Percentiles rank a stretch among this genome's conserved stretches.
Conservation (phyloP, 92 coral and sea anemone species). For the Phenganax subtilis region DNA sequence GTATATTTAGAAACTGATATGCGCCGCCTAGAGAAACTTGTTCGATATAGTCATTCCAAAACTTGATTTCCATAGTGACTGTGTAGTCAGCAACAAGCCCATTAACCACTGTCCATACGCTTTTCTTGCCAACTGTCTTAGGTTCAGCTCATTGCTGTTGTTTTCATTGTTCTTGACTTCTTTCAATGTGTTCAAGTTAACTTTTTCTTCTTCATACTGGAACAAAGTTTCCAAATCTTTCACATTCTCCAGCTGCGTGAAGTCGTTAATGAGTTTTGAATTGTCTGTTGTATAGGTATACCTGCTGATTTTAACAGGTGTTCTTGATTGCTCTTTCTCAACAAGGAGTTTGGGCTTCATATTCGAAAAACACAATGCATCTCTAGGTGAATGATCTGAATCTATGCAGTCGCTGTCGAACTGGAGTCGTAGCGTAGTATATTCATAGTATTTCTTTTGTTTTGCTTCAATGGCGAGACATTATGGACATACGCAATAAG, state of each 20-base stretch:
- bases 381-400: background rate
- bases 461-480: too few relatives aligned
- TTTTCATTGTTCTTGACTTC: constrained; percentile 20
- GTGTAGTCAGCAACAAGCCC: constrained; percentile 46
- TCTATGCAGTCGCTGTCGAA: too few relatives aligned
- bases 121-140: constrained; percentile 43
- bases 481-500: too few relatives aligned
- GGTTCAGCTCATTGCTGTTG: constrained; percentile 17
- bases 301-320: constrained; percentile 46
- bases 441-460: too few relatives aligned
- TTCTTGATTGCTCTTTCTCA: constrained; percentile 43
- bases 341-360: constrained; percentile 42
- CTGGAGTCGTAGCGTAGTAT: too few relatives aligned
- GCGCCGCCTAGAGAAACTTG: constrained; percentile 49
- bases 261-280: constrained; percentile 52
- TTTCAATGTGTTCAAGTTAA: constrained; percentile 16
- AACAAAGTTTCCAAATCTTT: constrained; percentile 47
- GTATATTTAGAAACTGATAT: constrained; percentile 55
- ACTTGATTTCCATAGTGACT: constrained; percentile 47
- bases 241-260: constrained; percentile 41
- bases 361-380: constrained; percentile 50
- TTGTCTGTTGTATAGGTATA: constrained; percentile 46
- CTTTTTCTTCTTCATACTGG: constrained; percentile 20
- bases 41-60: constrained; percentile 51
- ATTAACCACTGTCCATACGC: constrained; percentile 48